A percentile compares a stretch with the other conserved stretches of the same genome.
Evolutionary conservation across 2,888 invertebrate genomes (phyloP).

Genomic region (Sphinx pinastri): DNA sequence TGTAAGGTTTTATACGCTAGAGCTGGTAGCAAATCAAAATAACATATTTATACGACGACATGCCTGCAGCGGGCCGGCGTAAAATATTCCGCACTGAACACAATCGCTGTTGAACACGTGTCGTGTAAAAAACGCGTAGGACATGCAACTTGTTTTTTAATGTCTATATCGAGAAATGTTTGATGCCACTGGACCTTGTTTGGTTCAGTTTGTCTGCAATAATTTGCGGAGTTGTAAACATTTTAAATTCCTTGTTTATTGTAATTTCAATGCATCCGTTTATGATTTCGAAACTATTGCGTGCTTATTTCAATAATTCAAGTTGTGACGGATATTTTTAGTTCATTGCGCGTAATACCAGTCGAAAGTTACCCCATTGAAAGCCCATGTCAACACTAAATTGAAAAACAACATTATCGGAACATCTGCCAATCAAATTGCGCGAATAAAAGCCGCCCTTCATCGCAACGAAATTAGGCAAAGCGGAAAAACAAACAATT

Average conservation of each 20-base stretch:
- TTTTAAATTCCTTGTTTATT: too few species aligned
- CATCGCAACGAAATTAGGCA: conserved; percentile 62
- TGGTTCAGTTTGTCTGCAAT: neutral
- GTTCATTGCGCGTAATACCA: neutral
- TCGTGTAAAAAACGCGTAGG: conserved; percentile 28
- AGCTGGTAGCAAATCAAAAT: conserved; percentile 25
- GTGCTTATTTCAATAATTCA: too few species aligned
- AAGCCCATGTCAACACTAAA: conserved; percentile 35
- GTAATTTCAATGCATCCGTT: too few species aligned
- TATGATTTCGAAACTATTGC: too few species aligned
- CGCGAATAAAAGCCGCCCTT: conserved; percentile 52
- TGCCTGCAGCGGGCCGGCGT: conserved; percentile 36
- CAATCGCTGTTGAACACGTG: conserved; percentile 45
- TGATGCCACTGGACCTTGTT: conserved; percentile 1
- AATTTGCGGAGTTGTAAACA: too few species aligned
- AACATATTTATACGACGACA: conserved; percentile 32
- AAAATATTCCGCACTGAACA: conserved; percentile 44
- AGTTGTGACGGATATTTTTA: too few species aligned
- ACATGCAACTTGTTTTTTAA: conserved; percentile 19
- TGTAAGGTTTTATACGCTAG: conserved; percentile 23
- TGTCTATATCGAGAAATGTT: conserved; percentile 9
- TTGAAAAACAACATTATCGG: conserved; percentile 57
- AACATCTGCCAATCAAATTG: conserved; percentile 69
- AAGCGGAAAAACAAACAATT: conserved; percentile 76
- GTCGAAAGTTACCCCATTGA: neutral